Evolutionary conservation across 2,888 invertebrate species (phyloP).

Genomic region (Encarsia formosa): DNA sequence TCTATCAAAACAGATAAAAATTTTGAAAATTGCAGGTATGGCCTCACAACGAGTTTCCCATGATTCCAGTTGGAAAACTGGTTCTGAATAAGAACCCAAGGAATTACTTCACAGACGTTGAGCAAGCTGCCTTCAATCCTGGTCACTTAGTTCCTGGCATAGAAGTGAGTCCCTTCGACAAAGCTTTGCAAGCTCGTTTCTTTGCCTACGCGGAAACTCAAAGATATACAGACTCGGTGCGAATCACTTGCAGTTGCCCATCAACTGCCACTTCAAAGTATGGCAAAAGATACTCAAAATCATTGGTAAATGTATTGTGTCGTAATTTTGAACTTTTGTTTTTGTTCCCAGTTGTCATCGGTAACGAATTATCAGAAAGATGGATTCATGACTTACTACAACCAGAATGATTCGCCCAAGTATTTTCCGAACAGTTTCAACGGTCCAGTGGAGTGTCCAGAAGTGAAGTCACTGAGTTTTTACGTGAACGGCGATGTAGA

Average conservation of each 20-base stretch:
- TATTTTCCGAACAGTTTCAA: conserved; percentile 95
- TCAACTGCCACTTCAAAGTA: conserved; percentile 83
- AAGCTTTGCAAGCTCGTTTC: conserved; percentile 84
- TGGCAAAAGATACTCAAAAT: too few species aligned
- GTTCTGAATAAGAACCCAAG: conserved; percentile 83
- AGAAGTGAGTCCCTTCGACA: conserved; percentile 90
- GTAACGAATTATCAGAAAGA: conserved; percentile 82
- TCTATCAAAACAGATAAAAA: too few species aligned
- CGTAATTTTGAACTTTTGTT: too few species aligned
- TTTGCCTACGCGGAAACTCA: conserved; percentile 92
- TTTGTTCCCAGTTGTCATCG: conserved; percentile 58
- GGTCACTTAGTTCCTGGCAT: conserved; percentile 89
- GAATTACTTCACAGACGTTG: conserved; percentile 92
- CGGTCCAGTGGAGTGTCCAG: conserved; percentile 73
- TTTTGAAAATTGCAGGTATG: too few species aligned
- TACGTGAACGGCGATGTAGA: conserved; percentile 70
- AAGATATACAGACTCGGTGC: conserved; percentile 83
- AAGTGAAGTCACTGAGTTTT: conserved; percentile 62
- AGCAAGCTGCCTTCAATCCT: conserved; percentile 89
- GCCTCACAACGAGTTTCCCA: conserved; percentile 82
- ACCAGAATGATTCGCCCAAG: conserved; percentile 87
- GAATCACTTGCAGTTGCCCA: conserved; percentile 88
- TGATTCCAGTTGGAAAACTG: conserved; percentile 83
- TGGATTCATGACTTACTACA: conserved; percentile 72
- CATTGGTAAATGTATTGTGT: too few species aligned